Conservation (phyloP, 2,113 vertebrate species). For the Nesogale talazaci region DNA sequence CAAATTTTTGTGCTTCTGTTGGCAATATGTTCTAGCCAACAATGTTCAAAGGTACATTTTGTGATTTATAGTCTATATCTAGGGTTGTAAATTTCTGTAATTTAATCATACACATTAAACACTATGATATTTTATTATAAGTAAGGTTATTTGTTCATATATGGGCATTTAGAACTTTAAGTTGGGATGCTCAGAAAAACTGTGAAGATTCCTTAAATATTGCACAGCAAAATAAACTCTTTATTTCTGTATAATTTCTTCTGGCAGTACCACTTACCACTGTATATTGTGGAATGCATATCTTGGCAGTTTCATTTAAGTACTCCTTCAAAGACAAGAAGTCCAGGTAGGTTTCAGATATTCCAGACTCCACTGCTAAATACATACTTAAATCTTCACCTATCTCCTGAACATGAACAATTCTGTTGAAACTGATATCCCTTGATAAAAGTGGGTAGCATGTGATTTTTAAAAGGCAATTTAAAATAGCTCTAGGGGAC, state of each 20-base stretch:
- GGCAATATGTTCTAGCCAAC: neutral
- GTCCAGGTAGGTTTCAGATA: neutral
- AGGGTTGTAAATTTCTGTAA: neutral
- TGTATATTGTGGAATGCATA: neutral
- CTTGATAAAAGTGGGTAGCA: neutral
- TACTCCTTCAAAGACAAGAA: neutral
- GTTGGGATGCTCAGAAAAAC: neutral
- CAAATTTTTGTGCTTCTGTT: neutral
- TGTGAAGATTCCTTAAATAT: neutral
- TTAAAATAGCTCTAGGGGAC: neutral
- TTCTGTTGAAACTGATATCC: slow-evolving; percentile 32
- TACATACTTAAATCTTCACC: neutral
- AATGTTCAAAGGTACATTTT: slow-evolving; percentile 8
- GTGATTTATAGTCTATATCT: neutral
- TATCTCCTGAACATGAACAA: neutral
- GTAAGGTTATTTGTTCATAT: neutral
- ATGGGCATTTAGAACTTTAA: neutral
- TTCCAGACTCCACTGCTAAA: neutral
- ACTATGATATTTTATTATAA: neutral
- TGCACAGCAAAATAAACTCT: neutral
- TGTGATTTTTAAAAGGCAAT: slow-evolving; percentile 44
- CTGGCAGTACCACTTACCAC: neutral
- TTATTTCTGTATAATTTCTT: neutral
- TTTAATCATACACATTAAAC: neutral
- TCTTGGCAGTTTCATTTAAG: neutral